Evolutionary conservation across 2,888 invertebrate genomes (phyloP).

Genomic region (Morpho achilles): DNA sequence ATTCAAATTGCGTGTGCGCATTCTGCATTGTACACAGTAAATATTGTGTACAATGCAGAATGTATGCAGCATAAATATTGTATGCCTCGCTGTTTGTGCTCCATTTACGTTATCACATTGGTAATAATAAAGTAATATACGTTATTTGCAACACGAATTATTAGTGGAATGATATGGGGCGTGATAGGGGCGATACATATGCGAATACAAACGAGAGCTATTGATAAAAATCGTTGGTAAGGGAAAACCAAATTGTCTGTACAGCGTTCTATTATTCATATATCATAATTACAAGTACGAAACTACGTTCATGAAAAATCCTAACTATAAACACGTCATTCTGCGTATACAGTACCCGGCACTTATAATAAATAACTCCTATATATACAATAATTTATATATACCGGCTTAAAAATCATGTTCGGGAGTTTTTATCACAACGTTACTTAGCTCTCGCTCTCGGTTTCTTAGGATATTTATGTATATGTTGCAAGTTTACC

Average conservation of each 20-base stretch:
- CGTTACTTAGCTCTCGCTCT: too few species aligned
- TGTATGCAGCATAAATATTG: conserved; percentile 23
- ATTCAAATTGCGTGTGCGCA: conserved; percentile 64
- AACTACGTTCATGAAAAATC: too few species aligned
- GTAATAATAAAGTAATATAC: conserved; percentile 56
- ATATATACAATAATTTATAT: too few species aligned
- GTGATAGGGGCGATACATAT: conserved; percentile 7
- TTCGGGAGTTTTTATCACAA: too few species aligned
- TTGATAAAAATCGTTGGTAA: conserved; percentile 27
- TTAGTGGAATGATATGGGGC: conserved; percentile 2
- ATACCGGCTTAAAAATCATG: too few species aligned
- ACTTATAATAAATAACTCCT: too few species aligned
- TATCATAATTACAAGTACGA: not conserved
- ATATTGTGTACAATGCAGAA: conserved; percentile 30
- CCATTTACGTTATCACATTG: conserved; percentile 70
- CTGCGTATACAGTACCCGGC: too few species aligned
- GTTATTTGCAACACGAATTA: conserved; percentile 43
- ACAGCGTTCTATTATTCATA: not conserved
- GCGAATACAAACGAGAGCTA: conserved; percentile 13
- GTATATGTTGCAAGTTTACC: too few species aligned
- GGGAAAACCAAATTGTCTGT: conserved; percentile 12
- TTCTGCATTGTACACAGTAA: conserved; percentile 49
- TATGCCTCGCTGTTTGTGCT: conserved; percentile 67
- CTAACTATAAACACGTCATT: too few species aligned
- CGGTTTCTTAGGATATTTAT: too few species aligned